A percentile compares a stretch with the other conserved stretches of the same genome.
These are phyloP conservation scores for Spodoptera littoralis DNA, from an alignment of 2,888 invertebrate species.

Conservation along the genomic window DNA sequence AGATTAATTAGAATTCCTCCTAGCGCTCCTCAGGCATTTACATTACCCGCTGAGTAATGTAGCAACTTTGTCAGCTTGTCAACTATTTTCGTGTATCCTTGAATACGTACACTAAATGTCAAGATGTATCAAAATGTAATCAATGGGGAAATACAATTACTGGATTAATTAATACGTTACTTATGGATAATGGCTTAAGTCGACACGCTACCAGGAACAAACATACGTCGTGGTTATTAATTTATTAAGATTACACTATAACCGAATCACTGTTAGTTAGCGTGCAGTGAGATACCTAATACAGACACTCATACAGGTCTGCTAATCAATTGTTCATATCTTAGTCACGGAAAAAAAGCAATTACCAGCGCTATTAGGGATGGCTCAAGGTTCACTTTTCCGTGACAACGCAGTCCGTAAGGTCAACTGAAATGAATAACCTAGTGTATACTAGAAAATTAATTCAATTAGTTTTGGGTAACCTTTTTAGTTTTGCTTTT, in stretches of 20 bases:
- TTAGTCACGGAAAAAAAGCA: slow-evolving; percentile 34
- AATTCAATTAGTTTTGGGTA: slow-evolving; percentile 21
- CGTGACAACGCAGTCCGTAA: slow-evolving; percentile 24
- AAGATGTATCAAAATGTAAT: too few species aligned
- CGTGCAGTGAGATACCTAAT: slow-evolving; percentile 40
- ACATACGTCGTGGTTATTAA: slow-evolving; percentile 28
- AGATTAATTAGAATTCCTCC: not conserved
- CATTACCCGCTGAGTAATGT: too few species aligned
- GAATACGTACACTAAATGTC: too few species aligned
- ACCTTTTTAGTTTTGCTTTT: slow-evolving; percentile 10
- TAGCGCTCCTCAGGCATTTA: slow-evolving; percentile 1
- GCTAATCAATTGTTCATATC: slow-evolving; percentile 51
- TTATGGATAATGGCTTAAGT: slow-evolving; percentile 15
- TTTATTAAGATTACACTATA: slow-evolving; percentile 33
- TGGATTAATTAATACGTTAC: not conserved
- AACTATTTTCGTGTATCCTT: not conserved
- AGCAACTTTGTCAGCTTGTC: too few species aligned
- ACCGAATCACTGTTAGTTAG: slow-evolving; percentile 32
- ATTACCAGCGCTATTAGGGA: slow-evolving; percentile 26
- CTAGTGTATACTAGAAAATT: slow-evolving; percentile 22
- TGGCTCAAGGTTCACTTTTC: slow-evolving; percentile 35
- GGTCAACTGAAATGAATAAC: slow-evolving; percentile 41
- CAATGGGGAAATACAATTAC: too few species aligned
- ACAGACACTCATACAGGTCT: slow-evolving; percentile 47
- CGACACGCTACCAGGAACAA: slow-evolving; percentile 35